Evolutionary conservation across 2,797 vertebrate genomes (phyloP).

Genomic region (Chaunax sp.): DNA sequence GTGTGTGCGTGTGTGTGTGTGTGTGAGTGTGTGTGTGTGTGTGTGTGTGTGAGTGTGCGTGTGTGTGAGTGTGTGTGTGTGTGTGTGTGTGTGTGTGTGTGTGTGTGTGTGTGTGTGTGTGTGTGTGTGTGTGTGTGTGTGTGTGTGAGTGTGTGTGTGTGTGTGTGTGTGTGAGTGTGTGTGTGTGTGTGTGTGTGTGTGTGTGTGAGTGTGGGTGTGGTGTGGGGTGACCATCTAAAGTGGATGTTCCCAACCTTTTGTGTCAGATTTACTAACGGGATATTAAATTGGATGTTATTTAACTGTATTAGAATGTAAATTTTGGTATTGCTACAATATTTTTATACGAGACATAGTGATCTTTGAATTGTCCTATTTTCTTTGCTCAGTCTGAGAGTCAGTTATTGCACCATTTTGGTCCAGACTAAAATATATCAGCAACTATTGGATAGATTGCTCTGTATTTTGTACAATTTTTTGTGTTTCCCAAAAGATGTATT

Average conservation of each 20-base stretch:
- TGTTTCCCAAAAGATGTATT: neutral
- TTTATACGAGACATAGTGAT: neutral
- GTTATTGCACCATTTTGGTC: too few species aligned
- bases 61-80: neutral
- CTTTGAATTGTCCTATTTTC: neutral
- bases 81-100: neutral
- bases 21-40: too few species aligned
- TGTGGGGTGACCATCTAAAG: neutral
- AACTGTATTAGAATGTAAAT: neutral
- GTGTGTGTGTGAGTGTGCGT: too few species aligned
- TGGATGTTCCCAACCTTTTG: neutral
- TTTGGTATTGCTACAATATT: neutral
- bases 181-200: too few species aligned
- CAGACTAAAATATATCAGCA: neutral
- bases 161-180: too few species aligned
- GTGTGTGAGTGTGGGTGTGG: too few species aligned
- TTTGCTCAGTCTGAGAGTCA: too few species aligned
- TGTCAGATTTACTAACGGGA: neutral
- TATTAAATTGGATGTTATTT: neutral
- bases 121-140: too few species aligned
- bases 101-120: neutral
- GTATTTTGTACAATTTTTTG: too few species aligned
- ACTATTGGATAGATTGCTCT: neutral
- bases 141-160: too few species aligned
- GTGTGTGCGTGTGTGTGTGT: too few species aligned